Conservation (phyloP, 2,797 vertebrate genomes). For the Graptemys geographica region DNA sequence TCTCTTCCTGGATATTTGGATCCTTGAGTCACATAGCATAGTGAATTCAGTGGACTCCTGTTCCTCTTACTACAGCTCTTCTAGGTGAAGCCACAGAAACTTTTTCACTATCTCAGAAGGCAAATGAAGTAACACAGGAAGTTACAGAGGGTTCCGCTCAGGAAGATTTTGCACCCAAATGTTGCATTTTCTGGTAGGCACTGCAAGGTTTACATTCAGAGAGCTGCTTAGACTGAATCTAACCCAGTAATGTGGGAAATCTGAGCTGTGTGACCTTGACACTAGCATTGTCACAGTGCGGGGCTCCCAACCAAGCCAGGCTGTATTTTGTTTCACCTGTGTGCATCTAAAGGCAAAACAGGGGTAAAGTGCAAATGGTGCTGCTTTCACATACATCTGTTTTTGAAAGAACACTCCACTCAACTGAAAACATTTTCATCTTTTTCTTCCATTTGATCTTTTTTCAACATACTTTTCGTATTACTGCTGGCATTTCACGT, state of each 20-base stretch:
- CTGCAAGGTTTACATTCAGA: neutral
- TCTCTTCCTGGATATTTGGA: neutral
- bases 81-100: neutral
- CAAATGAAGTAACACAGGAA: neutral
- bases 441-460: slow-evolving; percentile 80
- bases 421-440: slow-evolving; percentile 66
- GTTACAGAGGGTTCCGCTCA: neutral
- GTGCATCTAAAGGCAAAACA: neutral
- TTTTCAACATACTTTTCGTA: slow-evolving; percentile 78
- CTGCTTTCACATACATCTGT: slow-evolving; percentile 55
- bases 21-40: neutral
- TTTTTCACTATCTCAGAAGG: neutral
- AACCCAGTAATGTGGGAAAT: neutral
- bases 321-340: slow-evolving; percentile 11
- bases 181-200: neutral
- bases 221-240: neutral
- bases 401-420: slow-evolving; percentile 56
- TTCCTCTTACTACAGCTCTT: neutral
- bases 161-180: neutral
- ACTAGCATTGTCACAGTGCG: neutral
- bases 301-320: neutral
- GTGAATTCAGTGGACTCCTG: neutral
- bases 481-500: slow-evolving; percentile 78
- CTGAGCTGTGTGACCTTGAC: neutral
- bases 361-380: neutral